Evolutionary conservation across 2,113 vertebrate genomes (phyloP), one percentile per base, ranked within the genome.

Genomic region (Perognathus longimembris): DNA sequence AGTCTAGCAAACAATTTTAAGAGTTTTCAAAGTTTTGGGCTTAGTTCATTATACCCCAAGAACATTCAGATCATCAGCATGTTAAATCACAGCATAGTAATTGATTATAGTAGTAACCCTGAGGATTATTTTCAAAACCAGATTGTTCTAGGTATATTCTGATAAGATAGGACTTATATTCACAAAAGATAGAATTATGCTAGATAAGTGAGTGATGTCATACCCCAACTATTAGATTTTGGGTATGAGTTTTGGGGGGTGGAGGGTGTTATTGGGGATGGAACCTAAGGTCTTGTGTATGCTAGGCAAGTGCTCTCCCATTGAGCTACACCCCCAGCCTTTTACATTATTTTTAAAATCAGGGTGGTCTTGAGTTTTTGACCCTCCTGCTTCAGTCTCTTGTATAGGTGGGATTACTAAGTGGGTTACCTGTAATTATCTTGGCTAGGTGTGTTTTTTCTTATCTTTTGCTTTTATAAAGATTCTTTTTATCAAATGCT

Each of bases 381-480:
- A 63, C 9, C 61, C 61, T 63, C 61, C 24, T 61, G 59, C 11
- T 24, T 69, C 66, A 67, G 30, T 24, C n/a, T 69, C 32, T n/a
- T 34, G 32, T 20, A n/a, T n/a, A 34, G 15, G 32, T 69, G n/a
- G 32, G 32, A 69, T 69, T 69, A n/a, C 45, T 24, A 69, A n/a
- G 66, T 34, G 32, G 32, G 66, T 24, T 17, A 69, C 66, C 15
- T 20, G 45, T 45, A 45, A 45, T 45, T 45, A 45, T 11, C 45
- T 45, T 67, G 64, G 5, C 32, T 71, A 38, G 20, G 11, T 71
- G 38, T 21, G 14, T 14, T 38, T 14, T 38, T 80, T 81, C 38
- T 30, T 64, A 40, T 84, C 50, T 86, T 82, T 63, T 79, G 74
- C 75, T 92, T 95, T 50, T 76, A 61, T 50, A 77, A 34, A 78